Base-by-base conservation (phyloP, 2,888 invertebrate species). In the Penaeus monodon region DNA sequence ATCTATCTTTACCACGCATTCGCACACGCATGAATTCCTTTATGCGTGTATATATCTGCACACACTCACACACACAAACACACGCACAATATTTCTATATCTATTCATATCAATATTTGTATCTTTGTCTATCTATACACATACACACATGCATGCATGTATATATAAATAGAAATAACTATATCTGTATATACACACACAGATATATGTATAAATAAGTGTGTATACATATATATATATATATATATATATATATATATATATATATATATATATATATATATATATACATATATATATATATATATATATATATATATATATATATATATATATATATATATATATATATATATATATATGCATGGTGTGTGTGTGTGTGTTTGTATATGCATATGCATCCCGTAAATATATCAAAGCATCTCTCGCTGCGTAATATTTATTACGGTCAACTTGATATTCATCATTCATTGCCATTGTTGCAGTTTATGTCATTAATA, bases 231-330 rank as follows among this genome's bases (percentile, higher is more conserved):
- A 68, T 68, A 68, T 8, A 68, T 68, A 8, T 10, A 68, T 68
- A 68, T 8, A 68, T 68, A 68, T 68, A 68, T 68, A 68, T 7
- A 68, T 8, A 68, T 68, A 68, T 68, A 8, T 68, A 68, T 68
- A 68, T 29, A 68, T 29, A 68, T 68, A 68, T 68, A 68, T 29
- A 68, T 68, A 24, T 24, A 68, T 29, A 68, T 68, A 68, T 68
- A 68, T 68, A 68, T 68, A 68, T 24, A 68, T 68, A 68, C 57
- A 38, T 57, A 22, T 57, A 24, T 7, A 4, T 78, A 22, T 78
- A 10, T 57, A 10, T 49, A 20, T 57, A 27, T 78, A 20, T 24
- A 27, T 78, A 20, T 24, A 27, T 78, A 20, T 24, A 27, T 78
- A 27, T 57, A 27, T 57, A 20, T 29, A 27, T 57, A 27, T 24